These are phyloP conservation scores for Pteromalus puparum DNA, from an alignment of 1,140 invertebrate genomes.

Conservation along the genomic window DNA sequence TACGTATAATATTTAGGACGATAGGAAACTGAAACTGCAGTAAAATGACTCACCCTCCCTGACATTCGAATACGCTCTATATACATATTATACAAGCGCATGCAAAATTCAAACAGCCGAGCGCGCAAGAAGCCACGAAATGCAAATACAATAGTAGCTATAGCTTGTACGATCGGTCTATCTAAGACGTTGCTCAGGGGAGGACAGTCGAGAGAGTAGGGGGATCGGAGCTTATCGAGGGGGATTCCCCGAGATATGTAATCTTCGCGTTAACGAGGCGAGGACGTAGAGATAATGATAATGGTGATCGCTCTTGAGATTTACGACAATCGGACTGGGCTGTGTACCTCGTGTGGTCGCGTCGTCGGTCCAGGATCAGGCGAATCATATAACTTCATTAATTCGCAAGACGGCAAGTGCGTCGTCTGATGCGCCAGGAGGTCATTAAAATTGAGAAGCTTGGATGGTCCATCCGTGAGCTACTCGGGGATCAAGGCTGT, in stretches of 20 bases:
- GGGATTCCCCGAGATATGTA: slow-evolving; percentile 38
- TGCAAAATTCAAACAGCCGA: background rate
- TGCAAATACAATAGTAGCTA: no score
- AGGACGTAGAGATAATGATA: slow-evolving; percentile 45
- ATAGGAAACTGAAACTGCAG: background rate
- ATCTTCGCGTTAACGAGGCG: slow-evolving; percentile 42
- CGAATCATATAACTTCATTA: slow-evolving; percentile 34
- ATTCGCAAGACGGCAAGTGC: background rate
- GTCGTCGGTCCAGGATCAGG: background rate
- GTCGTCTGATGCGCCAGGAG: background rate
- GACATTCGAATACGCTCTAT: no score
- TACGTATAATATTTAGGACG: background rate
- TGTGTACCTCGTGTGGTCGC: background rate
- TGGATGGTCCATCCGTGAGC: background rate
- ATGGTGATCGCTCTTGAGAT: slow-evolving; percentile 41
- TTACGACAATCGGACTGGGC: slow-evolving; percentile 25
- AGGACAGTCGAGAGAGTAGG: background rate
- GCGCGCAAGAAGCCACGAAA: background rate
- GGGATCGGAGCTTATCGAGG: slow-evolving; percentile 17
- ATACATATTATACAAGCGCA: no score
- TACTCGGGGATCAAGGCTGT: background rate
- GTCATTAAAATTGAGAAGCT: slow-evolving; percentile 3
- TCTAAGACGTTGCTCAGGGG: slow-evolving; percentile 8
- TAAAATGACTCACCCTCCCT: background rate
- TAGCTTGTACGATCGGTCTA: background rate